Evolutionary conservation across 30 jellyfish, hydroid and myxozoan genomes (phyloP).

Genomic region (Turritopsis rubra): DNA sequence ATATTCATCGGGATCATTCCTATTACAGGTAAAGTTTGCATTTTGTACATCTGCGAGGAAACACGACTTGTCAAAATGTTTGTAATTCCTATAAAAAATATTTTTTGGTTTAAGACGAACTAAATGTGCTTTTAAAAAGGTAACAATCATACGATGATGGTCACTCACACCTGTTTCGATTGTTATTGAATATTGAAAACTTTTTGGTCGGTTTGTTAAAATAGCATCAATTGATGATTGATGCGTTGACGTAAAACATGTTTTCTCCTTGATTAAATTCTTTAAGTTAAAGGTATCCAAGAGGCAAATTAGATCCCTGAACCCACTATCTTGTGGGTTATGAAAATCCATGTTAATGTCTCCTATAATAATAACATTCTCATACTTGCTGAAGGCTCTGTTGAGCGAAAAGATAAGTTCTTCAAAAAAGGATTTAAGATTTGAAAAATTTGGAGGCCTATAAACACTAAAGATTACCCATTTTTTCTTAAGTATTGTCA

Average conservation of each 20-base stretch:
- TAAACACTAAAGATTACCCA: too few relatives aligned
- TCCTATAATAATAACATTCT: not conserved
- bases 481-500: too few relatives aligned
- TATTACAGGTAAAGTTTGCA: too few relatives aligned
- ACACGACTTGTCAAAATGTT: too few relatives aligned
- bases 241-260: slow-evolving; percentile 1
- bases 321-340: not conserved
- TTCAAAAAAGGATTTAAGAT: not conserved
- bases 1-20: too few relatives aligned
- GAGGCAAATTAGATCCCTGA: not conserved
- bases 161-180: slow-evolving; percentile 15
- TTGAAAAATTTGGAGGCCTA: not conserved
- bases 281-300: not conserved
- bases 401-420: not conserved
- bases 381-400: too few relatives aligned
- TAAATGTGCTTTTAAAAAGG: too few relatives aligned
- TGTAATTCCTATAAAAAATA: too few relatives aligned
- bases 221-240: not conserved
- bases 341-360: not conserved
- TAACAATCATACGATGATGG: slow-evolving; percentile 2
- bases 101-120: too few relatives aligned
- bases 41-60: too few relatives aligned
- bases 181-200: slow-evolving; percentile 4
- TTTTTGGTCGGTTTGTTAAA: not conserved
- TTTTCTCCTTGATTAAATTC: not conserved